Conservation (phyloP, 2,113 vertebrate genomes). For the Hyla sarda region DNA sequence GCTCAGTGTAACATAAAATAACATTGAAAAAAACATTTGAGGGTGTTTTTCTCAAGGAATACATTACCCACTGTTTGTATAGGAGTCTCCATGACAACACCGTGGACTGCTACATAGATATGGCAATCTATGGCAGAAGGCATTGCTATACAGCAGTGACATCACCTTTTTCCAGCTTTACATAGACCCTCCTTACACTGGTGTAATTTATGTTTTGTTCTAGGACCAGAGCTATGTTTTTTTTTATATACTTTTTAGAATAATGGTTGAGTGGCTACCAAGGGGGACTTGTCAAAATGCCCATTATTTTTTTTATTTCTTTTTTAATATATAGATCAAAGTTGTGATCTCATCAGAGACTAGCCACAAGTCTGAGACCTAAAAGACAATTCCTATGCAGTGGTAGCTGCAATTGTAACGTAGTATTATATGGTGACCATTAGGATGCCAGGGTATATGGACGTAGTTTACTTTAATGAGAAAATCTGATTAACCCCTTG, state of each 20-base stretch:
- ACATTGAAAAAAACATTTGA: conserved; percentile 5
- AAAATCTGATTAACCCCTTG: too few species aligned
- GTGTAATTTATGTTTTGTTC: neutral
- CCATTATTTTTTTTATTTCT: too few species aligned
- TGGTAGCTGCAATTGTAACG: too few species aligned
- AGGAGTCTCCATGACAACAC: conserved; percentile 63
- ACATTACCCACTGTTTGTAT: conserved; percentile 50
- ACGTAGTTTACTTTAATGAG: too few species aligned
- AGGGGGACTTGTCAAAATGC: too few species aligned
- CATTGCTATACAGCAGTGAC: conserved; percentile 63
- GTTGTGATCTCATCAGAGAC: too few species aligned
- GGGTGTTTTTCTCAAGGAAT: conserved; percentile 20
- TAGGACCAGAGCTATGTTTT: neutral
- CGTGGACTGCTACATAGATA: conserved; percentile 64
- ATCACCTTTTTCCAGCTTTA: conserved; percentile 70
- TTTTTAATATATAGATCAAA: too few species aligned
- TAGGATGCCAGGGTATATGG: too few species aligned
- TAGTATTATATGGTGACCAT: too few species aligned
- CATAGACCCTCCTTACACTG: conserved; percentile 54
- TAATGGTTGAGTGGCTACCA: neutral
- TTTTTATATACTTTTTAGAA: neutral
- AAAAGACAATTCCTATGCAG: too few species aligned
- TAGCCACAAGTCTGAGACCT: too few species aligned
- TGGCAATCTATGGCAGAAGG: conserved; percentile 56
- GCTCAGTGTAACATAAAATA: conserved; percentile 36